phyloP scores from a whole-genome alignment of 2,888 invertebrate species.

The Calliphora vomitoria region DNA sequence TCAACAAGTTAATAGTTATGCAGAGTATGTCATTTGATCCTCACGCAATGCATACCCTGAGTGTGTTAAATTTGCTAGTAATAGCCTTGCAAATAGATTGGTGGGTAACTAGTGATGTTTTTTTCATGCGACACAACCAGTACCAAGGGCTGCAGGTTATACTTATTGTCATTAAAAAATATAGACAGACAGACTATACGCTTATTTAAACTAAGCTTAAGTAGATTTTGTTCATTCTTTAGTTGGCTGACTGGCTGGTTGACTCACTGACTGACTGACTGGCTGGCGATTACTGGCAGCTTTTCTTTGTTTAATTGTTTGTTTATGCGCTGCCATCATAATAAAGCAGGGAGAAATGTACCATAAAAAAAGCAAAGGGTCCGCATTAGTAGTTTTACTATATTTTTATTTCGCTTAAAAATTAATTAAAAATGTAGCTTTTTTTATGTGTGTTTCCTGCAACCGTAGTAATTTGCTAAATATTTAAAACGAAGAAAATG shows the following conservation, averaged over 20 bases:
- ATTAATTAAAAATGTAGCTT: constrained; percentile 29
- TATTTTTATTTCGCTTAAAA: constrained; percentile 27
- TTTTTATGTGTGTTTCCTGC: constrained; percentile 3
- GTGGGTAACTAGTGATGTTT: too few species aligned
- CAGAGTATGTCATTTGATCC: too few species aligned
- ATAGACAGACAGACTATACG: constrained; percentile 3
- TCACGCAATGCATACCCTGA: too few species aligned
- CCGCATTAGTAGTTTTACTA: constrained; percentile 3
- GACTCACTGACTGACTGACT: constrained; percentile 13
- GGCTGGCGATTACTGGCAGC: constrained; percentile 4
- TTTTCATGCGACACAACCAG: too few species aligned
- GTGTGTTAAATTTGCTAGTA: too few species aligned
- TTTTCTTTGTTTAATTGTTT: constrained; percentile 1
- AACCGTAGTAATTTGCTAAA: background rate
- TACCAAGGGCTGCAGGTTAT: background rate
- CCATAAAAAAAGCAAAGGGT: background rate
- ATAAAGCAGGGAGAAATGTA: background rate
- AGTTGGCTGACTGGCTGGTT: background rate
- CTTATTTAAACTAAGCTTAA: constrained; percentile 26
- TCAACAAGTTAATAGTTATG: too few species aligned
- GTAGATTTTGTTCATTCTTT: constrained; percentile 11
- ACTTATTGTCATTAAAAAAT: constrained; percentile 1
- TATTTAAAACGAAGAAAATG: background rate
- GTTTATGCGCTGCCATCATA: background rate
- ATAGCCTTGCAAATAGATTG: too few species aligned